Evolutionary conservation across 2,797 vertebrate genomes (phyloP).

Genomic region (Anguilla marmorata): DNA sequence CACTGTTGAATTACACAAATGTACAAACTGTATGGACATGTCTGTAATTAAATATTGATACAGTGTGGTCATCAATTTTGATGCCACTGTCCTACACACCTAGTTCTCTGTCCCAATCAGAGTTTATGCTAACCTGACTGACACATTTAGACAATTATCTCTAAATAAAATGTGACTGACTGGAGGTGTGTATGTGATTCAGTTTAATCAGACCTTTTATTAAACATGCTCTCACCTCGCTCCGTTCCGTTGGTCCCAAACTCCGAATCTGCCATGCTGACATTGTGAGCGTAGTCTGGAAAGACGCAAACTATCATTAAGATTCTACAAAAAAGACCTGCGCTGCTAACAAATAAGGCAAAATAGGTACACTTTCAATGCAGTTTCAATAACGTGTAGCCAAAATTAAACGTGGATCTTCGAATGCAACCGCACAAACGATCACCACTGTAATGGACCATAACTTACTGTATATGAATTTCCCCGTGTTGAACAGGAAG

Average conservation of each 20-base stretch:
- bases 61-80: not conserved
- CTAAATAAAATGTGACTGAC: not conserved
- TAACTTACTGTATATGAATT: conserved; percentile 92
- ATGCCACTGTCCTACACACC: not conserved
- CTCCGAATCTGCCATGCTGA: conserved; percentile 78
- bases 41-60: not conserved
- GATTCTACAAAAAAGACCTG: not conserved
- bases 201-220: not conserved
- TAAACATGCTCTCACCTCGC: conserved; percentile 71
- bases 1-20: not conserved
- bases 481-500: conserved; percentile 92
- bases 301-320: conserved; percentile 42
- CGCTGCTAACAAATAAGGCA: not conserved
- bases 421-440: not conserved
- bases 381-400: not conserved
- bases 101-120: not conserved
- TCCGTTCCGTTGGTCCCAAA: conserved; percentile 84
- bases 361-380: not conserved
- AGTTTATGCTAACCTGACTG: not conserved
- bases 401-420: not conserved
- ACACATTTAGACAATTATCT: not conserved
- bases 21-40: not conserved
- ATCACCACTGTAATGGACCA: not conserved
- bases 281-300: conserved; percentile 82
- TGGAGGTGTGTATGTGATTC: not conserved